These are phyloP conservation scores for Cataglyphis cursor DNA, from an alignment of 2,888 invertebrate genomes.

Conservation along the genomic window DNA sequence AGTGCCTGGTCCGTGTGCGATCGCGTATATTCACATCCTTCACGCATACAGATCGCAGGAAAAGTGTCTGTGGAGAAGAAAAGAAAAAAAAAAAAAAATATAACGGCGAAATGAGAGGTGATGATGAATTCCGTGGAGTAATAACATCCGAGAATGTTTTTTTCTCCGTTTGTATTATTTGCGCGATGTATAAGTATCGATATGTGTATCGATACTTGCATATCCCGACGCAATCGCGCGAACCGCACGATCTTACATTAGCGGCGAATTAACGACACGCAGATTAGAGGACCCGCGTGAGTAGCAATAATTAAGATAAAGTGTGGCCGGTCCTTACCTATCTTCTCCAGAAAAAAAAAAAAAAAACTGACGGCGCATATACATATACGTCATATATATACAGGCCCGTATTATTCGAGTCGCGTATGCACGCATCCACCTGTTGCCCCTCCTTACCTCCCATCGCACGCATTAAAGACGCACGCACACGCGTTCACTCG, in stretches of 20 bases:
- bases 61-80: background rate
- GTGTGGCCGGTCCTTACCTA: constrained; percentile 55
- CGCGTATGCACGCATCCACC: constrained; percentile 77
- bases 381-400: background rate
- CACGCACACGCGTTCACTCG: constrained; percentile 54
- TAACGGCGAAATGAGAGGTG: constrained; percentile 20
- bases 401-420: constrained; percentile 71
- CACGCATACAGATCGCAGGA: constrained; percentile 18
- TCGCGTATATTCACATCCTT: constrained; percentile 30
- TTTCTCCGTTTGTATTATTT: constrained; percentile 51
- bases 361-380: background rate
- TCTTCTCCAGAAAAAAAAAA: constrained; percentile 37
- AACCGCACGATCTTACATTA: constrained; percentile 18
- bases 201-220: constrained; percentile 3
- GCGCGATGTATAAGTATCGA: background rate
- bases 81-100: background rate
- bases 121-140: constrained; percentile 33
- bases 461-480: constrained; percentile 35
- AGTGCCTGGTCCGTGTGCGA: constrained; percentile 51
- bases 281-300: constrained; percentile 54
- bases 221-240: constrained; percentile 12
- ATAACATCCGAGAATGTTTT: constrained; percentile 13
- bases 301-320: constrained; percentile 70
- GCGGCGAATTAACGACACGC: constrained; percentile 63
- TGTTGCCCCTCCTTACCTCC: constrained; percentile 79